These are phyloP conservation scores for Seira ritae DNA, from an alignment of 2,888 invertebrate genomes.

Conservation along the genomic window DNA sequence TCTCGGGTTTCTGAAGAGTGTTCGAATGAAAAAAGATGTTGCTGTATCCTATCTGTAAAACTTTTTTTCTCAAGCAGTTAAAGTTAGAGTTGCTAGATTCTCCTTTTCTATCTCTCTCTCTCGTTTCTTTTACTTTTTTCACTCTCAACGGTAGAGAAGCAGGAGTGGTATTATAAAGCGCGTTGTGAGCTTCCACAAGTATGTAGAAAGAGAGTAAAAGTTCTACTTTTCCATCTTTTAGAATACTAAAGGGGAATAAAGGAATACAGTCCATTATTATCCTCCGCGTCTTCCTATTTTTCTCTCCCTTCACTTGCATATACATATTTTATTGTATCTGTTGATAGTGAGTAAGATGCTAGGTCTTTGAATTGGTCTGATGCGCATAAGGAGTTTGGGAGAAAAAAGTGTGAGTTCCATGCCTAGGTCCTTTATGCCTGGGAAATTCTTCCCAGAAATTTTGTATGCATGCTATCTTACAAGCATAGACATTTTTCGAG, in stretches of 20 bases:
- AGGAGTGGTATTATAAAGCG: background rate
- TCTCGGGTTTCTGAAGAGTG: background rate
- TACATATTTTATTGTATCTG: conserved; percentile 10
- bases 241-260: conserved; percentile 16
- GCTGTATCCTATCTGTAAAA: background rate
- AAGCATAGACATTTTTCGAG: conserved; percentile 13
- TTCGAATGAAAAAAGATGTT: conserved; percentile 4
- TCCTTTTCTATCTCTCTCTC: background rate
- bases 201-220: background rate
- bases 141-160: background rate
- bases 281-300: background rate
- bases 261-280: conserved; percentile 16
- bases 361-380: background rate
- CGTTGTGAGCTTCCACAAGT: background rate
- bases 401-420: background rate
- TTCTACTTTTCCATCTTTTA: background rate
- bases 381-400: background rate
- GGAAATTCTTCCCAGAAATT: background rate
- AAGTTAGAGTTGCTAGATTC: background rate
- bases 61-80: background rate
- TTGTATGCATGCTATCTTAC: conserved; percentile 30
- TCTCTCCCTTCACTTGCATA: background rate
- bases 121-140: background rate
- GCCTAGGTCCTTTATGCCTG: background rate
- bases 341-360: background rate